Conservation (phyloP, 2,113 vertebrate genomes). For the Protobothrops flavoviridis region DNA sequence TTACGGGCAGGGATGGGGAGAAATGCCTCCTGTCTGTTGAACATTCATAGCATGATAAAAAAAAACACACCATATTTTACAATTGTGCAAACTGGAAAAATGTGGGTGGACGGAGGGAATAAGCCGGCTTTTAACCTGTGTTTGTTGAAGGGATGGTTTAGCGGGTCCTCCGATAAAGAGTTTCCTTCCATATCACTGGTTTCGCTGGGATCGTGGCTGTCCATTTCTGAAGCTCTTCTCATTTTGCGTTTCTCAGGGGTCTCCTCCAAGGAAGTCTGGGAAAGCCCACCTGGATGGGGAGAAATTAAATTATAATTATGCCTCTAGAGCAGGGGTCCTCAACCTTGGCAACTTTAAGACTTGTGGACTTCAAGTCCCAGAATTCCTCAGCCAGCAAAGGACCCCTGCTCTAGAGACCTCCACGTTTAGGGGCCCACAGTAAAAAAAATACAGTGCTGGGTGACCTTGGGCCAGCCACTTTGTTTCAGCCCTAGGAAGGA, state of each 20-base stretch:
- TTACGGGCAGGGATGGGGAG: not conserved
- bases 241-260: conserved; percentile 31
- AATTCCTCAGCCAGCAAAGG: no score
- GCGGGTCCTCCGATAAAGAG: conserved; percentile 57
- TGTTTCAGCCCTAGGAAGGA: no score
- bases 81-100: conserved; percentile 8
- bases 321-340: not conserved
- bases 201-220: conserved; percentile 42
- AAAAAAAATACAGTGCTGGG: no score
- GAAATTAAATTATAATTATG: conserved; percentile 18
- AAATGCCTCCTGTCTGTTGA: not conserved
- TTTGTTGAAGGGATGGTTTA: conserved; percentile 56
- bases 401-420: no score
- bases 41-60: not conserved
- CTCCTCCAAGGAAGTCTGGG: conserved; percentile 31
- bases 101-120: not conserved
- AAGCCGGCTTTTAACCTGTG: conserved; percentile 60
- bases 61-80: not conserved
- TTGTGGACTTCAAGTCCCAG: no score
- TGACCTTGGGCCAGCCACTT: no score
- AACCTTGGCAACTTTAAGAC: no score
- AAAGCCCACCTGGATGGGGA: conserved; percentile 56
- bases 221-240: conserved; percentile 33
- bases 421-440: no score
- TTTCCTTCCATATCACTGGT: conserved; percentile 61